These are phyloP conservation scores for Galaxea fascicularis DNA, from an alignment of 92 coral and sea anemone genomes.

Conservation along the genomic window DNA sequence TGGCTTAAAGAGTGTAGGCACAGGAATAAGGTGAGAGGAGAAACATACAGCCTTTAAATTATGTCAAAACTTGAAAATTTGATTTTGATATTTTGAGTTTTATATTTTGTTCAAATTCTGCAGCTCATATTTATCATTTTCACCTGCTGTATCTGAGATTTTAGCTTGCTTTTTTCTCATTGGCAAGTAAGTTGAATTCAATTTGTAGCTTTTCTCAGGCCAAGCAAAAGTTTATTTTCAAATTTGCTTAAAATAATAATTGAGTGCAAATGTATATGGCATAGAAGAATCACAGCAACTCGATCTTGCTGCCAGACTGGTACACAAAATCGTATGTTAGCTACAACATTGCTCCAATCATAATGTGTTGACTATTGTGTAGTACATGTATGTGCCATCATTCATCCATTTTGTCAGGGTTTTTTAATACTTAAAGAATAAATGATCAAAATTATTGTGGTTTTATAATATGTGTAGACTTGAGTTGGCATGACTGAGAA, in stretches of 20 bases:
- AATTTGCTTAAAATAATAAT: neutral
- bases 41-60: neutral
- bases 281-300: neutral
- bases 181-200: neutral
- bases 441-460: too few relatives aligned
- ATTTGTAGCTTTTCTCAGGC: neutral
- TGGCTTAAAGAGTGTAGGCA: neutral
- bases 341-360: neutral
- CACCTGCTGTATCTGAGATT: neutral
- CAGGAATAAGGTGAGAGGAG: slow-evolving; percentile 2
- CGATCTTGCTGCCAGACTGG: neutral
- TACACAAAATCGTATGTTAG: neutral
- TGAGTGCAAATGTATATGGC: neutral
- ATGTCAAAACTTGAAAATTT: neutral
- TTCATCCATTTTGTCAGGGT: too few relatives aligned
- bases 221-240: neutral
- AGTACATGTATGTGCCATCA: too few relatives aligned
- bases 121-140: neutral
- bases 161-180: slow-evolving; percentile 1
- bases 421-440: too few relatives aligned
- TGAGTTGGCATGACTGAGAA: too few relatives aligned
- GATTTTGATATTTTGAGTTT: neutral
- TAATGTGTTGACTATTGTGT: neutral
- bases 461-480: too few relatives aligned
- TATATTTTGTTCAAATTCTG: neutral